These are phyloP conservation scores for Deroptyus accipitrinus DNA, from an alignment of 2,113 vertebrate genomes.

Conservation along the genomic window DNA sequence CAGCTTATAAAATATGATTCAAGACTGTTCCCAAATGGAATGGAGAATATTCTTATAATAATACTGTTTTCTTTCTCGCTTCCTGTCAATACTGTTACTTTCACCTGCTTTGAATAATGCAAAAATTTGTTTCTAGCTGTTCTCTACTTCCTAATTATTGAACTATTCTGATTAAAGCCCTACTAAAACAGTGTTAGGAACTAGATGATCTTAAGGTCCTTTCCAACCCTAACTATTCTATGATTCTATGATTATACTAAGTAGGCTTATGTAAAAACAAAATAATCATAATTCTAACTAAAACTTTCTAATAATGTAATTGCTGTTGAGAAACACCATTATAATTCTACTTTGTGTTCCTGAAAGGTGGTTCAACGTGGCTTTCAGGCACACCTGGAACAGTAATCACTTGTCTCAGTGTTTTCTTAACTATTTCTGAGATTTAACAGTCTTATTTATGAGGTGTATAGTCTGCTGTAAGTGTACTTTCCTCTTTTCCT, in stretches of 20 bases:
- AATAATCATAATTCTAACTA: not conserved
- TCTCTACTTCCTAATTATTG: not conserved
- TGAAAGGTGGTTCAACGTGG: not conserved
- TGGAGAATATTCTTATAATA: not conserved
- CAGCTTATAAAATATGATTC: not conserved
- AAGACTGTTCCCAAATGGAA: not conserved
- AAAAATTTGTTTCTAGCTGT: not conserved
- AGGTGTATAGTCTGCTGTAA: not conserved
- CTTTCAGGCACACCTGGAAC: not conserved
- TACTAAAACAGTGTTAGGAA: not conserved
- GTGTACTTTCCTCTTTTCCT: not conserved
- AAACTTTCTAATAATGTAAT: not conserved
- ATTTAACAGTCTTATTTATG: not conserved
- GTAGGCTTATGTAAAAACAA: not conserved
- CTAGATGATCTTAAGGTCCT: no score
- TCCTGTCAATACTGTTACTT: not conserved
- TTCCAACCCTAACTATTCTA: no score
- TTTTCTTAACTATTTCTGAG: not conserved
- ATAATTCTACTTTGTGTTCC: not conserved
- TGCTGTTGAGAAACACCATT: not conserved
- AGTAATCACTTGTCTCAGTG: not conserved
- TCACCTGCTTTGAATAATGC: not conserved
- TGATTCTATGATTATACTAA: not conserved
- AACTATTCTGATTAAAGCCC: not conserved
- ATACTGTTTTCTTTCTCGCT: not conserved